Conservation (phyloP, 2,797 vertebrate species). For the Rhodeus uyekii region DNA sequence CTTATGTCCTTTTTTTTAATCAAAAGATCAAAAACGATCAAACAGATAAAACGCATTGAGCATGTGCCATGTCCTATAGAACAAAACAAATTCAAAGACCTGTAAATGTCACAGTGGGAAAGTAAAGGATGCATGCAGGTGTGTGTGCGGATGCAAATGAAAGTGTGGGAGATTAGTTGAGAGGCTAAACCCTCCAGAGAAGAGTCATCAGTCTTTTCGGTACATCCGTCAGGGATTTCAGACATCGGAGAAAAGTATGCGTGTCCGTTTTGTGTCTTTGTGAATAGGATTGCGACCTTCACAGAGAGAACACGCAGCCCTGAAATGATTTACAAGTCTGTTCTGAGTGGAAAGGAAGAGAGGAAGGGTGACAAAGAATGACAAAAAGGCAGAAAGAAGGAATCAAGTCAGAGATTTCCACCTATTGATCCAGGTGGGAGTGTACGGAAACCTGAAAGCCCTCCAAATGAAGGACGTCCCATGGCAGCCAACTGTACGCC, state of each 20-base stretch:
- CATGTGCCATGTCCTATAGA: neutral
- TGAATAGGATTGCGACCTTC: conserved; percentile 40
- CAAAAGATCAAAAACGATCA: neutral
- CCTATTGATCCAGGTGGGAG: conserved; percentile 49
- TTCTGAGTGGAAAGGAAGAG: conserved; percentile 12
- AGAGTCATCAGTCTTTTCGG: conserved; percentile 75
- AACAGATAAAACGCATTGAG: neutral
- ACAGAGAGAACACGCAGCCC: conserved; percentile 37
- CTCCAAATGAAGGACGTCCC: conserved; percentile 45
- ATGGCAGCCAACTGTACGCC: conserved; percentile 23
- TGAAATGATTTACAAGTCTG: conserved; percentile 44
- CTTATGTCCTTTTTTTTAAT: neutral
- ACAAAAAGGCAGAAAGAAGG: conserved; percentile 20
- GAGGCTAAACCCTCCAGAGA: conserved; percentile 65
- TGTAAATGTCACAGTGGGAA: conserved; percentile 20
- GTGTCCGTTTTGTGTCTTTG: conserved; percentile 39
- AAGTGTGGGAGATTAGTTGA: conserved; percentile 23
- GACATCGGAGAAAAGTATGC: conserved; percentile 26
- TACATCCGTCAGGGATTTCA: conserved; percentile 63
- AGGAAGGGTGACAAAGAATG: conserved; percentile 12
- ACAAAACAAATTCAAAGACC: neutral
- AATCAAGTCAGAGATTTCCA: conserved; percentile 41
- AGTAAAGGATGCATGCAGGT: neutral
- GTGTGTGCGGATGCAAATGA: neutral
- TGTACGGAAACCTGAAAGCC: conserved; percentile 26